Evolutionary conservation across 2,113 vertebrate genomes (phyloP).

Genomic region (Psilopsiagon aurifrons): DNA sequence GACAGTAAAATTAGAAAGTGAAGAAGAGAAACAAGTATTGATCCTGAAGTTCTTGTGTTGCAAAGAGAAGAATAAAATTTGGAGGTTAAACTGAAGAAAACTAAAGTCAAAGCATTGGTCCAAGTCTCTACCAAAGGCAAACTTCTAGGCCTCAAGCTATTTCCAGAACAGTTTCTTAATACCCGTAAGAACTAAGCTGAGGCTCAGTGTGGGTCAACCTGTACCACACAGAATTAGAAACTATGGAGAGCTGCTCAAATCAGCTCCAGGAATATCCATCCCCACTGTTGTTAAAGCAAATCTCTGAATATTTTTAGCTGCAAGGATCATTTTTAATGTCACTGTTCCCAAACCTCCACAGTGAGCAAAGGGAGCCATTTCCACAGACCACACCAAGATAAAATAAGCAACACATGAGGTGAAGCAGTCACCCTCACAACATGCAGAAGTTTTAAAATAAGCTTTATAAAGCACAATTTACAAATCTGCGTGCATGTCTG

Average conservation of each 20-base stretch:
- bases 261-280: constrained; percentile 5
- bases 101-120: constrained; percentile 7
- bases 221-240: constrained; percentile 5
- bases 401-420: constrained; percentile 61
- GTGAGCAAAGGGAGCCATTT: constrained; percentile 65
- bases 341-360: constrained; percentile 56
- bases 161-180: constrained; percentile 53
- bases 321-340: constrained; percentile 64
- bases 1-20: neutral
- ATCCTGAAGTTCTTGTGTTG: neutral
- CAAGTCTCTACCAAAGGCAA: constrained; percentile 14
- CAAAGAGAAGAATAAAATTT: constrained; percentile 1
- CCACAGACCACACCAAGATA: constrained; percentile 51
- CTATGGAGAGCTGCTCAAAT: neutral
- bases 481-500: constrained; percentile 12
- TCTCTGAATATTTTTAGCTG: constrained; percentile 47
- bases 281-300: constrained; percentile 31
- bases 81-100: constrained; percentile 18
- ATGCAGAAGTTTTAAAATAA: constrained; percentile 63
- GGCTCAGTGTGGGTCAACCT: neutral
- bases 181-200: constrained; percentile 51
- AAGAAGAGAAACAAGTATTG: neutral
- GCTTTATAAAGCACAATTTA: constrained; percentile 57
- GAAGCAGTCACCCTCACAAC: constrained; percentile 58
- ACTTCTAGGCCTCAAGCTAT: constrained; percentile 4